A percentile compares a stretch with the other conserved stretches of the same genome.
Conservation (phyloP, 2,113 vertebrate species). For the Miniopterus natalensis region DNA sequence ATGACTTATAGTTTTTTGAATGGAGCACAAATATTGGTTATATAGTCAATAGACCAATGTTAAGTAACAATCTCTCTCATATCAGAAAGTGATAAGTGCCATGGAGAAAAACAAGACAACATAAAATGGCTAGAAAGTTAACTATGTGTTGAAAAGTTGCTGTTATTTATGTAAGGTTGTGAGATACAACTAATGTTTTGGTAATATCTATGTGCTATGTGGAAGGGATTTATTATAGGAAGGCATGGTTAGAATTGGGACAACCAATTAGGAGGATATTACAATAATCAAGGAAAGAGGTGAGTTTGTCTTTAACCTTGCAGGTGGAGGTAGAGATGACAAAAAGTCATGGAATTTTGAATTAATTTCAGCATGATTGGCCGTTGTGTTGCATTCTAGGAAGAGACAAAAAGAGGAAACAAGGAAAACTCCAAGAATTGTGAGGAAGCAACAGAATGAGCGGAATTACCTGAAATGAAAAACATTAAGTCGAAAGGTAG, state of each 20-base stretch:
- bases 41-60: not conserved
- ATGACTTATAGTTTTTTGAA: fast-evolving
- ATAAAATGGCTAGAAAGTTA: not conserved
- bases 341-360: not conserved
- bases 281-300: not conserved
- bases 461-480: not conserved
- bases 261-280: not conserved
- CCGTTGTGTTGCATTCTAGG: not conserved
- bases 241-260: not conserved
- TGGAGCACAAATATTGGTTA: not conserved
- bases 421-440: not conserved
- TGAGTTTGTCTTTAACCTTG: not conserved
- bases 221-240: not conserved
- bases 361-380: not conserved
- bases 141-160: not conserved
- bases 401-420: not conserved
- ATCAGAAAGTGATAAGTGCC: not conserved
- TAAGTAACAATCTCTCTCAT: not conserved
- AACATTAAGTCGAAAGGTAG: not conserved
- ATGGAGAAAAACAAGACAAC: not conserved
- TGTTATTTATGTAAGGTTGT: not conserved
- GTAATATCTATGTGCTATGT: not conserved
- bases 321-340: not conserved
- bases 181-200: not conserved
- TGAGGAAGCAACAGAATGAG: not conserved